Conservation (phyloP, 2,113 vertebrate genomes). For the Chamaea fasciata region DNA sequence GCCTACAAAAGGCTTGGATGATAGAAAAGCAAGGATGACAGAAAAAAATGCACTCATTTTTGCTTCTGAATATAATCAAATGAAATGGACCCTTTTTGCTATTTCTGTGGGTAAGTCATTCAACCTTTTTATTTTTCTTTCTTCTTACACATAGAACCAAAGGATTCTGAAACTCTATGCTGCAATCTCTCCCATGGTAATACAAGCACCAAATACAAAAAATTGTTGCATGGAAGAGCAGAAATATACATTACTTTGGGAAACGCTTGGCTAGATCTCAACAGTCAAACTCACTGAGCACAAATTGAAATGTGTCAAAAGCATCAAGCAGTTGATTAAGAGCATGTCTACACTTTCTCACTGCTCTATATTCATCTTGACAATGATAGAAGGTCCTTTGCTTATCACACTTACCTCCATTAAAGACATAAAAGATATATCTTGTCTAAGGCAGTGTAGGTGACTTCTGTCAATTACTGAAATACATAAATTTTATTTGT, state of each 20-base stretch:
- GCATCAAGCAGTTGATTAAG: background rate
- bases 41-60: background rate
- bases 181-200: background rate
- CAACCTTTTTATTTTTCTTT: background rate
- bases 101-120: background rate
- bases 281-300: background rate
- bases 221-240: background rate
- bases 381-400: background rate
- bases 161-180: background rate
- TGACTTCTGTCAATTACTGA: background rate
- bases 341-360: background rate
- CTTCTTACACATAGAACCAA: background rate
- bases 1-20: background rate
- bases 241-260: background rate
- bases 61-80: background rate
- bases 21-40: background rate
- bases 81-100: background rate
- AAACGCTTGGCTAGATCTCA: background rate
- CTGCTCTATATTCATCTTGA: background rate
- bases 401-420: background rate
- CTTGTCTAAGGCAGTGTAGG: background rate
- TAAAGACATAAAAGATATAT: background rate
- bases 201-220: background rate
- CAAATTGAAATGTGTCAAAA: constrained; percentile 24
- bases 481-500: background rate